phyloP scores from a whole-genome alignment of 2,113 vertebrate species.

The Paramormyrops kingsleyae region DNA sequence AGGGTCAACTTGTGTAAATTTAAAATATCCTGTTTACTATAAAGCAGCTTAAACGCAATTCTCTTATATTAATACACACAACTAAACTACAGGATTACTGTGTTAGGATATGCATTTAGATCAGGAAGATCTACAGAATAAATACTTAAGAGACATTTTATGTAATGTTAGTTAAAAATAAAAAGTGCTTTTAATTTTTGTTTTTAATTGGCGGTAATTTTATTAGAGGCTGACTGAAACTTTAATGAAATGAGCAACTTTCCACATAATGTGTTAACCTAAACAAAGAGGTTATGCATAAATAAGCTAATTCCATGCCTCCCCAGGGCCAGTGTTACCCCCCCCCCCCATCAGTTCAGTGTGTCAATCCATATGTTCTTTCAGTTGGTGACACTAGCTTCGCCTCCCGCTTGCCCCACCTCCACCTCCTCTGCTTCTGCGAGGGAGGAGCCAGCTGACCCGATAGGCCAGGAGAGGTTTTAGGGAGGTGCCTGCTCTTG shows the following conservation, averaged over 20 bases:
- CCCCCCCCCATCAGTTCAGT: not conserved
- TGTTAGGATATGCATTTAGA: not conserved
- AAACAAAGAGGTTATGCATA: not conserved
- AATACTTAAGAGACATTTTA: not conserved
- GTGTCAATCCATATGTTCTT: not conserved
- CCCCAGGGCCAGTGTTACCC: not conserved
- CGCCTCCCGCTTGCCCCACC: not conserved
- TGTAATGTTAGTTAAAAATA: not conserved
- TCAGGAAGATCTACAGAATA: not conserved
- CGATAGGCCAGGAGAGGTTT: not conserved
- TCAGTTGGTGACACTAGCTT: not conserved
- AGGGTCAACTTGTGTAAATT: not conserved
- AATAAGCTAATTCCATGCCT: not conserved
- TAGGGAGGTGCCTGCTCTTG: conserved; percentile 45
- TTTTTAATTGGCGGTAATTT: not conserved
- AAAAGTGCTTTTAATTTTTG: not conserved
- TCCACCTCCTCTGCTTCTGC: not conserved
- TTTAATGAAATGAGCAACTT: not conserved
- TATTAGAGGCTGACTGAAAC: not conserved
- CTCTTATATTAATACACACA: not conserved
- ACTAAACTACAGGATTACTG: not conserved
- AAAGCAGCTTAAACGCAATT: not conserved
- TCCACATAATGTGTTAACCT: not conserved
- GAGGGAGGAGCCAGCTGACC: not conserved
- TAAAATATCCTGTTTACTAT: not conserved